Evolutionary conservation across 2,888 invertebrate species (phyloP).

Genomic region (Strigamia transsilvanica): DNA sequence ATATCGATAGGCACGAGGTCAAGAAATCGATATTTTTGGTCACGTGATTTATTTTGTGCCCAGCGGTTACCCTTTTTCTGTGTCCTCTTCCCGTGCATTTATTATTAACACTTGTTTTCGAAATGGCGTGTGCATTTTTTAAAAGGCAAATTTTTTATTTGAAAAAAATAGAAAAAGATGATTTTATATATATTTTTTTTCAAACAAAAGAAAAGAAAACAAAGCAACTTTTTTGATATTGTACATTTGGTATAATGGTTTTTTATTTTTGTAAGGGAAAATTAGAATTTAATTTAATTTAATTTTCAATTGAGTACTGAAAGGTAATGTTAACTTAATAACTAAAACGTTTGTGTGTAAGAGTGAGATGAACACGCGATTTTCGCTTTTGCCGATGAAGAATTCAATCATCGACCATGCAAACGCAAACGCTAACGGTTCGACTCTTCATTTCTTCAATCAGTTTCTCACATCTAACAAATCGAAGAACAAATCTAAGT

Average conservation of each 20-base stretch:
- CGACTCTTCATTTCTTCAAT: not conserved
- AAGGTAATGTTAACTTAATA: too few species aligned
- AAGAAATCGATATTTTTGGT: slow-evolving; percentile 5
- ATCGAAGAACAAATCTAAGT: not conserved
- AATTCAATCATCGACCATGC: slow-evolving; percentile 34
- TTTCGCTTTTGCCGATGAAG: not conserved
- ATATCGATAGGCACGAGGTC: not conserved
- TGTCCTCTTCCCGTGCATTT: not conserved
- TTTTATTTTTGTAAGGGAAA: too few species aligned
- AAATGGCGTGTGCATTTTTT: not conserved
- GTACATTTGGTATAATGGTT: too few species aligned
- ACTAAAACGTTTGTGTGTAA: not conserved
- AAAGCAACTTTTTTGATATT: too few species aligned
- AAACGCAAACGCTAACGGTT: not conserved
- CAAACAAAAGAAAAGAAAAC: too few species aligned
- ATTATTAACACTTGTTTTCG: slow-evolving; percentile 7
- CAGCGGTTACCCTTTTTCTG: slow-evolving; percentile 15
- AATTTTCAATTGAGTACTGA: too few species aligned
- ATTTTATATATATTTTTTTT: too few species aligned
- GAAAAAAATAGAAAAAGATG: not conserved
- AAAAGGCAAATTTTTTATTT: not conserved
- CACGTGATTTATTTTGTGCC: too few species aligned
- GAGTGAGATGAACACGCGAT: not conserved
- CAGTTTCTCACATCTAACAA: not conserved
- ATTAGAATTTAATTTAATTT: too few species aligned